phyloP scores from a whole-genome alignment of 2,797 vertebrate genomes.

The Hydrolagus colliei region DNA sequence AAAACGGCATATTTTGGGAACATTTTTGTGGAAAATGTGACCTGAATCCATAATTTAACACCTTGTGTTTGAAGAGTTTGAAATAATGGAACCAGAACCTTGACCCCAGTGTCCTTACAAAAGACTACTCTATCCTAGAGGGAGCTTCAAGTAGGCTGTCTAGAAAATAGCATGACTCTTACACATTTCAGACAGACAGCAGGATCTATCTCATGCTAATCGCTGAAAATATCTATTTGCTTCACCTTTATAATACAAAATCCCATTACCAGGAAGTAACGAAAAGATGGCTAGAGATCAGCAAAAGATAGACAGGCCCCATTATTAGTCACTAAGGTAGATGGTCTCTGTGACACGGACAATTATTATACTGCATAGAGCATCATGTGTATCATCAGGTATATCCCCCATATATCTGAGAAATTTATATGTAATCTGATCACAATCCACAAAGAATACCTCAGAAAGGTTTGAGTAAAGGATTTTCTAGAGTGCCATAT shows the following conservation, averaged over 20 bases:
- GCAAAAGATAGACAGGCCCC: not conserved
- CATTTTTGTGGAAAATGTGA: not conserved
- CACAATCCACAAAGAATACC: not conserved
- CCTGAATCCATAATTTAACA: conserved; percentile 5
- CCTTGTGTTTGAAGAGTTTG: not conserved
- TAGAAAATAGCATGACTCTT: conserved; percentile 34
- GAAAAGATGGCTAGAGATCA: too few relatives aligned
- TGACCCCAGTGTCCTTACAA: not conserved
- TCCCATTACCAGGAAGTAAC: too few relatives aligned
- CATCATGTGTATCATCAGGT: not conserved
- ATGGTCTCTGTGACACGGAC: conserved; percentile 13
- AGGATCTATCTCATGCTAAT: too few relatives aligned
- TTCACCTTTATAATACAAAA: too few relatives aligned
- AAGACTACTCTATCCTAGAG: conserved; percentile 7
- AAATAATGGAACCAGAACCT: not conserved
- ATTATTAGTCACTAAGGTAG: conserved; percentile 26
- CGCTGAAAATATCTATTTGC: too few relatives aligned
- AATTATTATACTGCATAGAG: conserved; percentile 17
- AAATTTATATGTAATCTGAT: not conserved
- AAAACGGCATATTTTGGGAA: not conserved
- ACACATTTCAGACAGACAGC: not conserved
- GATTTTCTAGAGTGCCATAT: not conserved
- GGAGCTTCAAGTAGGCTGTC: not conserved
- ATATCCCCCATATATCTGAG: not conserved
- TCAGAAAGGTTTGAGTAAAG: not conserved